Evolutionary conservation across 2,113 vertebrate species (phyloP), one percentile per base, ranked within the genome.

Genomic region (Emydocephalus ijimae): DNA sequence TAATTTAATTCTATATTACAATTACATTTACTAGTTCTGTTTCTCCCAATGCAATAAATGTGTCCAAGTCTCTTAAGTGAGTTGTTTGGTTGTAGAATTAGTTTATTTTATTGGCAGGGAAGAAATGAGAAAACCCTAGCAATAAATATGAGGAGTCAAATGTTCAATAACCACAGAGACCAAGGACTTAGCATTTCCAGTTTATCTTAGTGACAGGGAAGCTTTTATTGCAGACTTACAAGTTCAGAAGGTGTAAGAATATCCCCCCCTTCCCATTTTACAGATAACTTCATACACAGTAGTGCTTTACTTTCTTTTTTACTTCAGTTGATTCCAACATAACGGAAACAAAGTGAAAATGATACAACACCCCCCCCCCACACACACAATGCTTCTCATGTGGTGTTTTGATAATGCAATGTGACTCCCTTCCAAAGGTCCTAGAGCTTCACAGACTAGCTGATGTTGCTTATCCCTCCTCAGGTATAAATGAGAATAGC

Each of bases 181-280:
- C 91, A 92, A 92, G 91, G 91, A 92, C 91, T 92, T 92, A 54
- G 48, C 91, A 88, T 92, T 92, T 88, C 86, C 86, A 92, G 57
- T 92, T 88, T 92, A 87, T 92, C 59, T 92, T 92, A 92, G 86
- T 92, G 91, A 92, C 91, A 92, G 91, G 86, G 26, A 92, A 92
- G 59, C 88, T 92, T 92, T 92, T 74, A 92, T 92, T 88, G 59
- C 86, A n/a, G 23, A 57, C 91, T 74, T 45, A 34, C 86, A 74
- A 88, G 91, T 92, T 92, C 91, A 92, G 86, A 55, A 20, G 57
- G 86, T 88, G 91, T 92, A 61, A 92, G 69, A 92, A 88, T 61
- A 50, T 88, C 74, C 7, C 34, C 69, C n/a, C 39, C 15, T 14
- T 48, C 52, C n/a, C n/a, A 45, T 91, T 85, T 92, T 64, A 86